Evolutionary conservation across 2,888 invertebrate genomes (phyloP), one percentile per base, ranked within the genome.

Genomic region (Chymomyza amoena): DNA sequence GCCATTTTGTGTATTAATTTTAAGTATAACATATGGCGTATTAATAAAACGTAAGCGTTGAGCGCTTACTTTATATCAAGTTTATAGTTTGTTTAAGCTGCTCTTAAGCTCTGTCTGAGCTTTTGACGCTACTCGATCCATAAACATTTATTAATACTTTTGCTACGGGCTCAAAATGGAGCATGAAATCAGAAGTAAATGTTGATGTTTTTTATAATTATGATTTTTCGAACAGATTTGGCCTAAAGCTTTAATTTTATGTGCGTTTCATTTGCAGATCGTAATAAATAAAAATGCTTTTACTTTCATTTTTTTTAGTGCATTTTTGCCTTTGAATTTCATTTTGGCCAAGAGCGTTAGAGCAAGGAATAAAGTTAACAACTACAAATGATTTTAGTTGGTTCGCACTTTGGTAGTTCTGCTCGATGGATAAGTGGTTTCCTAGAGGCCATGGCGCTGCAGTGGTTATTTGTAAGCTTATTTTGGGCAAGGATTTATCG

Each of bases 221-320:
- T 54, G 18, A 9, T 18, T 32, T n/a, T 16, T 25, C 9, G 32
- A 60, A n/a, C n/a, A 18, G 39, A 15, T 36, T 52, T 45, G 45
- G 64, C 67, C 64, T 64, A 68, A 72, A 64, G 71, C 39, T 1
- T 13, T 13, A 10, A 13, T 45, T 45, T 45, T 45, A 45, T 45
- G 13, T 13, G 10, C 39, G 13, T 45, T 45, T 45, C 39, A 45
- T 45, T 45, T 45, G 39, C 39, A 45, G 39, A 45, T 13, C 13
- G 10, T 13, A 45, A 45, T 45, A 45, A 45, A 45, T 45, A 45
- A 7, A 32, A 7, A 32, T 6, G 4, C 61, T 67, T 72, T 69
- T 61, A 78, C 71, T 72, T 74, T 68, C 67, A 70, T 72, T 83
- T 70, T 61, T 68, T 50, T 60, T 66, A 72, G 72, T 74, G 65